Conservation (phyloP, 2,113 vertebrate species). For the Pelecanoides urinatrix region DNA sequence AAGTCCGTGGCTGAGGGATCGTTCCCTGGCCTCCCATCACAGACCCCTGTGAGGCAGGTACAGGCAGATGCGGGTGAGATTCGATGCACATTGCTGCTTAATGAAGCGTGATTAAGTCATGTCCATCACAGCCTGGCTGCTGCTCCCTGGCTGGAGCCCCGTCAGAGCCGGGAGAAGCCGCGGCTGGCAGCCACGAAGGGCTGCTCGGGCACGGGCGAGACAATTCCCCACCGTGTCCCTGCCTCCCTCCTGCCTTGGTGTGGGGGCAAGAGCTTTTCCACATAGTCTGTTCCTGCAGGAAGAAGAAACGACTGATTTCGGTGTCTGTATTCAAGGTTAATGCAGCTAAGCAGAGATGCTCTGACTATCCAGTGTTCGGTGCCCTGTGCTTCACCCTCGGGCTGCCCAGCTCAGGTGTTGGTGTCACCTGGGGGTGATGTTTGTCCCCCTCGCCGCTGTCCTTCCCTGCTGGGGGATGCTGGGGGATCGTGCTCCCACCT, state of each 20-base stretch:
- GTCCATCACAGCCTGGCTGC: not conserved
- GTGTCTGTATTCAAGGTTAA: not conserved
- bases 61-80: too few species aligned
- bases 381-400: not conserved
- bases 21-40: not conserved
- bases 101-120: not conserved
- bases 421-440: not conserved
- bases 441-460: not conserved
- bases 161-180: fast-evolving
- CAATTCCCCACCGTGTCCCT: not conserved
- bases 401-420: not conserved
- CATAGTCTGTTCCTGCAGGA: not conserved
- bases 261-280: not conserved
- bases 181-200: too few species aligned
- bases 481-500: not conserved
- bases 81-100: not conserved
- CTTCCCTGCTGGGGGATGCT: not conserved
- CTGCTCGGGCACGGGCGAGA: not conserved
- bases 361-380: not conserved
- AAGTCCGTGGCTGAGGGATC: fast-evolving
- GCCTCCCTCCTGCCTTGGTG: not conserved
- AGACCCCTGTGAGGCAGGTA: not conserved
- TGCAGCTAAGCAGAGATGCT: not conserved
- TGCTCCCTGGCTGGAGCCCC: not conserved
- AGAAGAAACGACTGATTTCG: not conserved